Evolutionary conservation across 1,140 invertebrate genomes (phyloP).

Genomic region (Drosophila suzukii): DNA sequence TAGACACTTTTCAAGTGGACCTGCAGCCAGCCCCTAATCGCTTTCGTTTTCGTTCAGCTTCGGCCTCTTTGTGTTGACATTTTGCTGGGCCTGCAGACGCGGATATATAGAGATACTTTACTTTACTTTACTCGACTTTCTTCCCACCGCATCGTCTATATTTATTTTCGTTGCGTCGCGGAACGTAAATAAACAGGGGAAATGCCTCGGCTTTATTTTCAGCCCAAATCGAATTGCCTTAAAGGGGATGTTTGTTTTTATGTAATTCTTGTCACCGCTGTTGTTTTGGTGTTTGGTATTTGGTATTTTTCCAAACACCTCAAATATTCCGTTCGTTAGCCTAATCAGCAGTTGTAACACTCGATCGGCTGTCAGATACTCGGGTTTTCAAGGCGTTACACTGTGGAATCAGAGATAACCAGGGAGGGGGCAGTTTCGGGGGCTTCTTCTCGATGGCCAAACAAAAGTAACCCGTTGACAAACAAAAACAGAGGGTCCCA

Average conservation of each 20-base stretch:
- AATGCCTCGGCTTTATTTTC: constrained; percentile 60
- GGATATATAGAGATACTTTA: constrained; percentile 35
- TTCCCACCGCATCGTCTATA: constrained; percentile 51
- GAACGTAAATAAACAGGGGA: constrained; percentile 77
- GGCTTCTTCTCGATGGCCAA: constrained; percentile 25
- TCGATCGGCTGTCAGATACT: constrained; percentile 34
- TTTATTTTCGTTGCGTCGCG: constrained; percentile 72
- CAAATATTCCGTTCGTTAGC: constrained; percentile 36
- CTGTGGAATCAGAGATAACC: constrained; percentile 11
- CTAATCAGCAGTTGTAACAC: constrained; percentile 42
- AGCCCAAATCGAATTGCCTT: constrained; percentile 12
- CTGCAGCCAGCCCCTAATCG: constrained; percentile 47
- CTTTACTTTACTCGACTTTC: constrained; percentile 17
- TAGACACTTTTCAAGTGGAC: constrained; percentile 24
- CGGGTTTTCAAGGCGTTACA: constrained; percentile 27
- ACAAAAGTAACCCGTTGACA: constrained; percentile 32
- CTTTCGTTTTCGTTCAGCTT: constrained; percentile 31
- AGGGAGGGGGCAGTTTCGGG: neutral
- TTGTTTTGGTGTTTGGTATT: constrained; percentile 16
- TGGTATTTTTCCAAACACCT: constrained; percentile 36
- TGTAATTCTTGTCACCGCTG: constrained; percentile 38
- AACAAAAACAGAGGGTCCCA: constrained; percentile 30
- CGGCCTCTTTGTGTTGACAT: constrained; percentile 59
- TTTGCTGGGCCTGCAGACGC: constrained; percentile 55
- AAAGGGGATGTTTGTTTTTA: constrained; percentile 13